phyloP scores from a whole-genome alignment of 2,888 invertebrate species.

The Heliconius erato region DNA sequence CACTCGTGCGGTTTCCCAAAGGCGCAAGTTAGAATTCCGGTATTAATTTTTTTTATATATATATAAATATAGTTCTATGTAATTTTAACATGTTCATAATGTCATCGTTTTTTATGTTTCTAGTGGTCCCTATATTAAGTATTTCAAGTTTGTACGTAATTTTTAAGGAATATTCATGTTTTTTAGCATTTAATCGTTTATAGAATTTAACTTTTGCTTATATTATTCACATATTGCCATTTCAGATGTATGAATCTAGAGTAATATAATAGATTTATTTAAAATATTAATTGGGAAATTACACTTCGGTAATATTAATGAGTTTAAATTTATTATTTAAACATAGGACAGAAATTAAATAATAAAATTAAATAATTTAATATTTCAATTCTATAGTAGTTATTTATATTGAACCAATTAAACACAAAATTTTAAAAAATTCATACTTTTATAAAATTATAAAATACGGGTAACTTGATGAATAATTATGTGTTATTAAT shows the following conservation, averaged over 20 bases:
- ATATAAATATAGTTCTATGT: neutral
- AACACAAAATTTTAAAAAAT: neutral
- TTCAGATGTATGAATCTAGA: no score
- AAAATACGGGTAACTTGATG: neutral
- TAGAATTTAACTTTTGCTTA: no score
- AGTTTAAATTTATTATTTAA: no score
- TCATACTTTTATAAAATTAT: neutral
- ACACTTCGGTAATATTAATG: no score
- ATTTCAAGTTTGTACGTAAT: neutral
- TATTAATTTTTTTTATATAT: no score
- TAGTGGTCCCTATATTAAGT: neutral
- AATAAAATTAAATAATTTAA: neutral
- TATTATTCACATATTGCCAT: no score
- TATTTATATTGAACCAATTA: neutral
- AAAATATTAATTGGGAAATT: neutral
- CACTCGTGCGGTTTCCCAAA: no score
- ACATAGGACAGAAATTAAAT: neutral
- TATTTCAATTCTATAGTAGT: neutral
- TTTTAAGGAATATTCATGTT: neutral
- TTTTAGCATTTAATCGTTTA: no score
- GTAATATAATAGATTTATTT: neutral
- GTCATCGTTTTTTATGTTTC: neutral
- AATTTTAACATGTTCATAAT: neutral
- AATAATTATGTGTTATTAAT: neutral
- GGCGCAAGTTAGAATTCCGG: no score